Evolutionary conservation across 2,113 vertebrate genomes (phyloP).

Genomic region (Lethenteron camtschaticum): DNA sequence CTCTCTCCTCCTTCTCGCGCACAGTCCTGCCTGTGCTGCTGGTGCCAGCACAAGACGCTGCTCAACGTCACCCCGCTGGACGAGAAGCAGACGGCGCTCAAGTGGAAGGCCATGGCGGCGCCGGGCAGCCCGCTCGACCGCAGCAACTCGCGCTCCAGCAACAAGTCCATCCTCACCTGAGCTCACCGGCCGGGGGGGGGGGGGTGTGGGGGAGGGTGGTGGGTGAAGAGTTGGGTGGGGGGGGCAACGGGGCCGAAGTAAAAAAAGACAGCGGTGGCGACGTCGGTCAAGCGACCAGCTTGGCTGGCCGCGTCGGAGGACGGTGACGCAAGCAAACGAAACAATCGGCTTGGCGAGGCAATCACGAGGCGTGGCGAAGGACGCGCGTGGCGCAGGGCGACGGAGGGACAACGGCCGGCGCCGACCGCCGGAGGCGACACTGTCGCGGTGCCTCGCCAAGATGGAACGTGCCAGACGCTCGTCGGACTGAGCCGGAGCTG

Average conservation of each 20-base stretch:
- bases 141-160: slow-evolving; percentile 2
- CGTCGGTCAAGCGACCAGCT: neutral
- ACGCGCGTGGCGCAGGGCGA: no score
- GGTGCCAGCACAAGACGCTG: slow-evolving; percentile 3
- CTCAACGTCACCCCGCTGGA: slow-evolving; percentile 4
- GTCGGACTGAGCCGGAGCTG: no score
- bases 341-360: neutral
- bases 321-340: neutral
- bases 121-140: neutral
- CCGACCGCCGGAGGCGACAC: no score
- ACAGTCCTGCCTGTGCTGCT: slow-evolving; percentile 5
- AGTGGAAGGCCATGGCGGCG: slow-evolving; percentile 1
- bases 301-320: neutral
- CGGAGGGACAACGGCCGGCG: no score
- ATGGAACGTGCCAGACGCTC: no score
- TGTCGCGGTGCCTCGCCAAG: no score
- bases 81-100: neutral
- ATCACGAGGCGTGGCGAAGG: neutral
- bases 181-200: neutral
- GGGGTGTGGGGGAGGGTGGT: neutral
- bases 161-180: slow-evolving; percentile 4
- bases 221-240: no score
- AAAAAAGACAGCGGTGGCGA: neutral
- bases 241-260: neutral
- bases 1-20: neutral